Conservation (phyloP, 2,797 vertebrate species). For the Gymnodraco acuticeps region DNA sequence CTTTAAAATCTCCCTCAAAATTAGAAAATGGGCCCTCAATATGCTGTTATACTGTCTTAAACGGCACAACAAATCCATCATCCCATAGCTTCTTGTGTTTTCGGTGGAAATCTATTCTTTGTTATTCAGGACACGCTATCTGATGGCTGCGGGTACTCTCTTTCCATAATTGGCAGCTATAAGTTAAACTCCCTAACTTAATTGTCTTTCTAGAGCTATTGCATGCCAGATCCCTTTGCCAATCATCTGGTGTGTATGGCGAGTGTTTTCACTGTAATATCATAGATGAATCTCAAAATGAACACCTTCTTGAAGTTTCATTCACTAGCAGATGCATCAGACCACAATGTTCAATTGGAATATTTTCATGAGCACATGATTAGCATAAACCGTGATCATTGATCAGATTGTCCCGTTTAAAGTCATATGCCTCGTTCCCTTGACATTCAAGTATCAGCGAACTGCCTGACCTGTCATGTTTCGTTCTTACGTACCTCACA, state of each 20-base stretch:
- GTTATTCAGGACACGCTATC: not conserved
- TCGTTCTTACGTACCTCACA: slow-evolving; percentile 16
- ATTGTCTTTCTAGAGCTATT: not conserved
- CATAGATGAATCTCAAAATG: not conserved
- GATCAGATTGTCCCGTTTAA: slow-evolving; percentile 35
- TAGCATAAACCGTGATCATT: slow-evolving; percentile 9
- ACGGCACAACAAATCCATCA: too few species aligned
- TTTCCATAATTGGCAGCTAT: not conserved
- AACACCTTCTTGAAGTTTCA: not conserved
- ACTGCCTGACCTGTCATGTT: slow-evolving; percentile 59
- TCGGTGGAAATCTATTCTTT: not conserved
- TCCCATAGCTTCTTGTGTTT: not conserved
- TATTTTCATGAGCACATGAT: not conserved
- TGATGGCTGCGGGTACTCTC: not conserved
- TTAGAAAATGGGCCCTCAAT: not conserved
- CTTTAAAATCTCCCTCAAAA: too few species aligned
- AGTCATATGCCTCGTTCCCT: not conserved
- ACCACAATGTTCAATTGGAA: not conserved
- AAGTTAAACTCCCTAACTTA: not conserved
- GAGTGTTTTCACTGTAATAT: not conserved
- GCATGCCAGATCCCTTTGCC: not conserved
- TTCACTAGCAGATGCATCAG: accelerated
- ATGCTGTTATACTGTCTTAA: not conserved
- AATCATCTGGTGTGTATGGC: too few species aligned
- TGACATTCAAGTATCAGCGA: slow-evolving; percentile 57